Base-by-base conservation (phyloP, 2,888 invertebrate genomes). In the Galeruca laticollis region DNA sequence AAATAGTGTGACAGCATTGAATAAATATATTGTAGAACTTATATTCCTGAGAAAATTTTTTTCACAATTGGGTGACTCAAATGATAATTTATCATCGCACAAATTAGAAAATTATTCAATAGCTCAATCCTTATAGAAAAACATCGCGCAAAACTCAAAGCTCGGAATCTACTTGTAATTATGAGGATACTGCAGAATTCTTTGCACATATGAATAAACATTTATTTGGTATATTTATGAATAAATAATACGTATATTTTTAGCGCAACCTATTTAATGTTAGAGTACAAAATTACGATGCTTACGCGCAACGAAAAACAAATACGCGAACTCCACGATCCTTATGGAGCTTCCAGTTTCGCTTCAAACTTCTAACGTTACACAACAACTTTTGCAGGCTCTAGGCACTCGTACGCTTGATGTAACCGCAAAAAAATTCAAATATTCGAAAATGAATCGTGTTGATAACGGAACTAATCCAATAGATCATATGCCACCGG, bases 401-500 rank as follows among this genome's bases (percentile, higher is more conserved):
- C 10, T 20, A 4, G 1, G 2, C 26, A 20, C 52, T 51, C 18
- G 20, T 20, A 20, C 20, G 10, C 20, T 13, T 18, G 20, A 61
- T 26, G 35, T 21, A 26, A 40, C 9, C 64, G 57, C 57, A 56
- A 56, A 10, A n/a, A n/a, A 56, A 11, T 64, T 56, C 15, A 11
- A 35, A 47, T 33, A 26, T 37, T 2, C 11, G 1, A 26, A 26
- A 26, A 71, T 71, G 71, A 64, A 64, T 3, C 51, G 33, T 1
- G 56, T 60, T 20, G 31, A 60, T 2, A 68, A 73, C 40, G 20
- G 59, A 2, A 66, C 73, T 2, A 18, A 64, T 35, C 71, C 71
- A 9, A 62, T 72, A 61, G 56, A 74, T 49, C 82, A 82, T 61
- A 73, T 83, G 35, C 82, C 82, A 10, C 80, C 79, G 15, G 78